Conservation (phyloP, 2,888 invertebrate species). For the Agrilus biguttatus region DNA sequence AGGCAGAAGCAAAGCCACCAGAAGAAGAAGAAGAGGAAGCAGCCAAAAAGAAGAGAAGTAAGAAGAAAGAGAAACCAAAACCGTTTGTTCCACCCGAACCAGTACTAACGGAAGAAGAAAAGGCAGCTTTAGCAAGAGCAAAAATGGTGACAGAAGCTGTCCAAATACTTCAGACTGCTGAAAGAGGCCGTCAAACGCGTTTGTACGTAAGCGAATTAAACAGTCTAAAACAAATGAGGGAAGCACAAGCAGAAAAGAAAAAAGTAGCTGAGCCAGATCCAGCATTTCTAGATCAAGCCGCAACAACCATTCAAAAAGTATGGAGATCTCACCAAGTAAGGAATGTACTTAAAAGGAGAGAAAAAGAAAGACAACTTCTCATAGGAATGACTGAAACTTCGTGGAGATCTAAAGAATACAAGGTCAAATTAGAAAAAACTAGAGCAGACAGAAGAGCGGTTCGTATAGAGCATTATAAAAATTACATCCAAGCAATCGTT, state of each 20-base stretch:
- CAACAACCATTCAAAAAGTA: conserved; percentile 26
- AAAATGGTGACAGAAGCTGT: conserved; percentile 18
- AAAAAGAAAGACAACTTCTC: conserved; percentile 31
- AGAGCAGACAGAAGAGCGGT: conserved; percentile 34
- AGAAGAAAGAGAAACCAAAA: background rate
- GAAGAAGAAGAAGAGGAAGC: conserved; percentile 5
- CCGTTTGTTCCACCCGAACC: conserved; percentile 3
- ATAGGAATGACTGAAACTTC: conserved; percentile 44
- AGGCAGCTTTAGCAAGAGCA: conserved; percentile 14
- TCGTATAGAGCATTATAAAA: conserved; percentile 31
- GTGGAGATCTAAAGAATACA: conserved; percentile 32
- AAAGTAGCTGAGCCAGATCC: conserved; percentile 2
- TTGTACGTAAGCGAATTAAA: conserved; percentile 19
- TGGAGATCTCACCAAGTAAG: conserved; percentile 35
- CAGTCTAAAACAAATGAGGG: conserved; percentile 1
- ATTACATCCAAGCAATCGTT: conserved; percentile 32
- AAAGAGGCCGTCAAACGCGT: conserved; percentile 30
- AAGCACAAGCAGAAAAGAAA: background rate
- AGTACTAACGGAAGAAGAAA: conserved; percentile 15
- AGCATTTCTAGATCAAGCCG: conserved; percentile 16
- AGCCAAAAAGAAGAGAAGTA: conserved; percentile 3
- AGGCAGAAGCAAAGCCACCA: conserved; percentile 7
- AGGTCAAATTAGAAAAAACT: conserved; percentile 33
- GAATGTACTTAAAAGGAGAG: conserved; percentile 29
- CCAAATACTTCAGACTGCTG: conserved; percentile 32